These are phyloP conservation scores for Slavum lentiscoides DNA, from an alignment of 2,888 invertebrate species.

Conservation along the genomic window DNA sequence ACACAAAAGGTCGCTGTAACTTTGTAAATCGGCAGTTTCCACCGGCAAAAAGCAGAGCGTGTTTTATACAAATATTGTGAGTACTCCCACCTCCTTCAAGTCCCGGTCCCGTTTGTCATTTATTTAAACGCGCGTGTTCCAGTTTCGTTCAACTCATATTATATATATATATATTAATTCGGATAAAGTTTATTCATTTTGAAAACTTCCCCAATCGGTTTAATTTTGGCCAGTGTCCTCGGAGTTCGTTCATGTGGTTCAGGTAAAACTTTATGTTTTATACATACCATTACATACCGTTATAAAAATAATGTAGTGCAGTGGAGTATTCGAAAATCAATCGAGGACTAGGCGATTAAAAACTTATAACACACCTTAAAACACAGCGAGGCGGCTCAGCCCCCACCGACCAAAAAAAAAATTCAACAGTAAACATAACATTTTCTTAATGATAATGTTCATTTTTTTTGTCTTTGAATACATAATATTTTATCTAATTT, in stretches of 20 bases:
- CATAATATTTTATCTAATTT: no score
- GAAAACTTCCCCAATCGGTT: background rate
- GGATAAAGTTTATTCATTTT: background rate
- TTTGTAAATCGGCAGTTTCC: background rate
- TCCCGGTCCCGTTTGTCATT: background rate
- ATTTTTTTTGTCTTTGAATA: no score
- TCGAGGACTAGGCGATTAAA: no score
- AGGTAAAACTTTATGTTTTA: background rate
- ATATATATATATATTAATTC: background rate
- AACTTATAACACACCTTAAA: no score
- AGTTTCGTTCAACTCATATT: background rate
- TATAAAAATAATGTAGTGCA: background rate
- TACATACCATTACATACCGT: background rate
- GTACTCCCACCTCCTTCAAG: no score
- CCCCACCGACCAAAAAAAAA: no score
- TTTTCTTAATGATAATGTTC: no score
- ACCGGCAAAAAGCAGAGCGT: background rate
- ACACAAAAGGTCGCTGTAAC: no score
- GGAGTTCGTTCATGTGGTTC: background rate
- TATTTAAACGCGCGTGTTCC: background rate
- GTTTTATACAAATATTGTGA: background rate
- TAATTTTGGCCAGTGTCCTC: background rate
- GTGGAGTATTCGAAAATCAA: no score
- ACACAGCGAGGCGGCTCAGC: no score
- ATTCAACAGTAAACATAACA: no score